phyloP scores from a whole-genome alignment of 2,888 invertebrate genomes.

The Nephrotoma appendiculata region DNA sequence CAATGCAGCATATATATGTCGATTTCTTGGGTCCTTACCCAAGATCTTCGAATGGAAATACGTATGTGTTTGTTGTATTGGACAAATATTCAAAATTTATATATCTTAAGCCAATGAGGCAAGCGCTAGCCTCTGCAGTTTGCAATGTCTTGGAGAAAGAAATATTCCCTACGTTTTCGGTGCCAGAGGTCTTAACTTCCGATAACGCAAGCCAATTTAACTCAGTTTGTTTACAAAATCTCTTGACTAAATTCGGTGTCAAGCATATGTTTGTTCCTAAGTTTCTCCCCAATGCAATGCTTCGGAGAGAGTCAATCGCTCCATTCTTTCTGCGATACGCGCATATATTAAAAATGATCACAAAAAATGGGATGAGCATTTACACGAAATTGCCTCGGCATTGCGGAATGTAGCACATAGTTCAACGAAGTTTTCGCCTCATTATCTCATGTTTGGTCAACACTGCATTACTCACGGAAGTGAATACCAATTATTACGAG shows the following conservation, averaged over 20 bases:
- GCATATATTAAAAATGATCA: neutral
- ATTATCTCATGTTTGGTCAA: conserved; percentile 10
- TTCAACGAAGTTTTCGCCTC: conserved; percentile 5
- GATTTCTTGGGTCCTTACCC: neutral
- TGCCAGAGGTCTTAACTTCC: too few relatives aligned
- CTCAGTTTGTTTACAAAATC: neutral
- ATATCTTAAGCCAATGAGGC: neutral
- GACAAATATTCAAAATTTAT: neutral
- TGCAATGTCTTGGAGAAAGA: neutral
- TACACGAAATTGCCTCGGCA: neutral
- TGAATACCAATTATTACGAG: too few relatives aligned
- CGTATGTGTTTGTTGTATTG: neutral
- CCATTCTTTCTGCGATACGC: neutral
- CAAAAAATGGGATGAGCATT: neutral
- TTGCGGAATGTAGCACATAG: conserved; percentile 6
- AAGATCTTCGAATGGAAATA: neutral
- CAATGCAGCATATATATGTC: neutral
- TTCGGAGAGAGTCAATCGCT: neutral
- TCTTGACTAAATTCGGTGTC: neutral
- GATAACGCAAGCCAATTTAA: too few relatives aligned
- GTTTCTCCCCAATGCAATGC: too few relatives aligned
- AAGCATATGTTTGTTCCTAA: too few relatives aligned
- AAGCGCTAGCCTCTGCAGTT: neutral
- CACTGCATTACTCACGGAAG: too few relatives aligned
- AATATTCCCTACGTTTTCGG: too few relatives aligned